Conservation (phyloP, 2,797 vertebrate genomes). For the Coccyzus lansbergi region DNA sequence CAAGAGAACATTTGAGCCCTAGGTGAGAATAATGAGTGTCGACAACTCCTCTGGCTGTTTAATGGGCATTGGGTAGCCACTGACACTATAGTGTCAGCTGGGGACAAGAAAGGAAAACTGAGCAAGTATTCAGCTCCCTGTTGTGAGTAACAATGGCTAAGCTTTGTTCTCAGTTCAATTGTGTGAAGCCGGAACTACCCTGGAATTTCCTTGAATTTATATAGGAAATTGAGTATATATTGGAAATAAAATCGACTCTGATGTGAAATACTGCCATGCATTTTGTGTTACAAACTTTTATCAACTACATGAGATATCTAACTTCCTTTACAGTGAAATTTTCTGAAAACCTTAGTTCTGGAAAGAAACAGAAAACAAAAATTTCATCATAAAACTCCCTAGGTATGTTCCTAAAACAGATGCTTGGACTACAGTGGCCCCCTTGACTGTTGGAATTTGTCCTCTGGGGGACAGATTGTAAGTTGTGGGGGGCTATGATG, state of each 20-base stretch:
- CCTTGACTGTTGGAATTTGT: constrained; percentile 92
- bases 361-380: not conserved
- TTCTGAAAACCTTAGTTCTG: not conserved
- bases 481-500: constrained; percentile 96
- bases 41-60: not conserved
- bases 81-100: not conserved
- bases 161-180: not conserved
- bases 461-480: constrained; percentile 91
- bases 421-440: constrained; percentile 92
- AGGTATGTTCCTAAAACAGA: constrained; percentile 97
- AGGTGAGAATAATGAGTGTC: not conserved
- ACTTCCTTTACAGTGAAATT: not conserved
- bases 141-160: not conserved
- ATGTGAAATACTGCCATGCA: fast-evolving
- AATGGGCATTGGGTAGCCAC: not conserved
- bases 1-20: not conserved
- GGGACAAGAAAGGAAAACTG: not conserved
- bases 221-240: not conserved
- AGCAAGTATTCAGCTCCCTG: not conserved
- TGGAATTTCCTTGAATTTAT: not conserved
- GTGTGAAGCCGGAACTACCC: not conserved
- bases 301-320: not conserved
- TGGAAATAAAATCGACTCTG: not conserved
- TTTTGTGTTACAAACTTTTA: not conserved
- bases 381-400: not conserved